Evolutionary conservation across 2,113 vertebrate genomes (phyloP).

Genomic region (Macquaria australasica): DNA sequence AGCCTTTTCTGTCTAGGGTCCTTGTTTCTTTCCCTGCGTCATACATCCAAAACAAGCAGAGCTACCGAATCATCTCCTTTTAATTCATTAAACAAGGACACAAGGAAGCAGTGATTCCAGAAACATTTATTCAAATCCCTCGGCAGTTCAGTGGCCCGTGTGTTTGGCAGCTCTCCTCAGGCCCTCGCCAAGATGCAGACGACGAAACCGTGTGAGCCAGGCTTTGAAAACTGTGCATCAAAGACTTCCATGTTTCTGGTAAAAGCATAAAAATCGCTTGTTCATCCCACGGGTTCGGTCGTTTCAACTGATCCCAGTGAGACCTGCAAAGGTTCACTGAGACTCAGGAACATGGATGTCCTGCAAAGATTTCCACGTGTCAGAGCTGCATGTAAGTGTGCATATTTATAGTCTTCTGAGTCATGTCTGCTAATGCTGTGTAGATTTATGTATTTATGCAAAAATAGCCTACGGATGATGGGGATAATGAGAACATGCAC

Average conservation of each 20-base stretch:
- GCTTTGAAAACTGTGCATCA: conserved; percentile 54
- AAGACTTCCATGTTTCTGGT: conserved; percentile 47
- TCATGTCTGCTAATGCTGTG: background rate
- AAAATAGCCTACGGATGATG: background rate
- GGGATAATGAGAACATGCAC: background rate
- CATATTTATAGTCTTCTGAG: conserved; percentile 9
- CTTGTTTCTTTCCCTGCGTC: background rate
- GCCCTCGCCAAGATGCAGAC: conserved; percentile 41
- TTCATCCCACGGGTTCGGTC: conserved; percentile 7
- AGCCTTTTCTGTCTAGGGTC: background rate
- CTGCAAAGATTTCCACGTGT: conserved; percentile 1
- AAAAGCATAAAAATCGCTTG: conserved; percentile 39
- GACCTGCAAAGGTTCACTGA: conserved; percentile 36
- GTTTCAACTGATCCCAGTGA: conserved; percentile 36
- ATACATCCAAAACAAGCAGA: conserved; percentile 18
- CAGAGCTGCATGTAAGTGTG: background rate
- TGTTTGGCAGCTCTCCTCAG: conserved; percentile 37
- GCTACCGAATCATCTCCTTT: conserved; percentile 20
- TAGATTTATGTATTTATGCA: conserved; percentile 27
- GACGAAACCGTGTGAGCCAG: background rate
- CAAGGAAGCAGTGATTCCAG: conserved; percentile 23
- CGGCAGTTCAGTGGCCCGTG: conserved; percentile 6
- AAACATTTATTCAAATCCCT: conserved; percentile 52
- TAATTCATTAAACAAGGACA: conserved; percentile 43
- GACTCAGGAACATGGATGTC: background rate